A percentile compares a stretch with the other conserved stretches of the same genome.
Evolutionary conservation across 2,797 vertebrate species (phyloP).

Genomic region (Hippocampus kuda): DNA sequence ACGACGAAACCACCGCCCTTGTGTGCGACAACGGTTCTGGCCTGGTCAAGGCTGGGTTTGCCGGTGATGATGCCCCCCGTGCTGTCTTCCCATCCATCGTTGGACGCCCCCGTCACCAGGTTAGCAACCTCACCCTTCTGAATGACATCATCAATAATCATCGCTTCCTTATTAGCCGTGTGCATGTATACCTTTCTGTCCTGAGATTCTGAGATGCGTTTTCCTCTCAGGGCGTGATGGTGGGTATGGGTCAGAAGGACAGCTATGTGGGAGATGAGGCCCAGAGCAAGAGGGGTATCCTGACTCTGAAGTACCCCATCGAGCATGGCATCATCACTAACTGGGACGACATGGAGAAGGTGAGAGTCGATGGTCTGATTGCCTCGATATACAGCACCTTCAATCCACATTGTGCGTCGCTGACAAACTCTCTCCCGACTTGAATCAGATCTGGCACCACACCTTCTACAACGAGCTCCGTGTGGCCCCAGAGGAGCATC

Average conservation of each 20-base stretch:
- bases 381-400: background rate
- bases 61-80: constrained; percentile 92
- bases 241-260: constrained; percentile 99
- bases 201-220: constrained; percentile 20
- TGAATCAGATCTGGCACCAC: constrained; percentile 90
- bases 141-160: background rate
- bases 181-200: background rate
- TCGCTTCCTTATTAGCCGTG: background rate
- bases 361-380: constrained; percentile 27
- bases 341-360: constrained; percentile 99
- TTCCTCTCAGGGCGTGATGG: constrained; percentile 87
- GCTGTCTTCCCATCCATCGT: constrained; percentile 97
- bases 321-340: constrained; percentile 98
- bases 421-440: background rate
- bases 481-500: constrained; percentile 95
- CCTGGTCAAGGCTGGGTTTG: constrained; percentile 94
- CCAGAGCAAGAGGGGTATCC: constrained; percentile 96
- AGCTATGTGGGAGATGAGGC: constrained; percentile 96
- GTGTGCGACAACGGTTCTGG: constrained; percentile 95
- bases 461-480: constrained; percentile 98
- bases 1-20: constrained; percentile 89
- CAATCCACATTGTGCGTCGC: background rate
- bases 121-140: constrained; percentile 28
- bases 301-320: constrained; percentile 96
- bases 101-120: constrained; percentile 94